Evolutionary conservation across 2,888 invertebrate genomes (phyloP), one percentile per base, ranked within the genome.

Genomic region (Protula sp.): DNA sequence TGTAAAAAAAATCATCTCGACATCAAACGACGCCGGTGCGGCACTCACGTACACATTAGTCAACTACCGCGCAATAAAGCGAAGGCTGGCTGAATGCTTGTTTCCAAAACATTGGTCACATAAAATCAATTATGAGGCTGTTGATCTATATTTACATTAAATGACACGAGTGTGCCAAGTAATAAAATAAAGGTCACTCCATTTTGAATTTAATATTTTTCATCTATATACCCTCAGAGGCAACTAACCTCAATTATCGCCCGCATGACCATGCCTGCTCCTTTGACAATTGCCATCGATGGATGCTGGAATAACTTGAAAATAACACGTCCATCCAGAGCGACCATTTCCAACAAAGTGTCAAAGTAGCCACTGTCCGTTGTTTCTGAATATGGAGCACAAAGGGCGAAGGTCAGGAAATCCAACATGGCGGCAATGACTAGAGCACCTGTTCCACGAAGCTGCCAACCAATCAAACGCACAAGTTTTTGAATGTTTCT

Each of bases 321-420:
- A 26, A 99, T 84, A 62, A 89, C 88, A 59, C 95, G 86, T 3
- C 98, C 98, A 68, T 91, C 87, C 57, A 89, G 87, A 2, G 99
- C 94, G 1, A 98, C 95, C 87, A 98, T 88, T 82, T 94, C 92
- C 28, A 98, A 82, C 57, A 98, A 84, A 70, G 87, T 87, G 81
- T 99, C 98, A 72, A 81, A 81, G 70, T 80, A 74, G 22, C 70
- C 69, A 3, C 79, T 78, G 76, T 97, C 94, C 0, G 99, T 99
- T 2, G 99, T 99, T 83, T 99, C 99, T 76, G 94, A 94, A 83
- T 98, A 99, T 2, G 99, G 99, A 65, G 97, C 94, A 83, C 99
- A 99, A 48, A 99, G 85, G 2, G 95, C 90, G 83, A 97, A 99
- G 47, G 98, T 99, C 66, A 99, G 84, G 78, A 99, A 93, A 82